Conservation (phyloP, 2,797 vertebrate genomes). For the Eurystomus glaucurus region DNA sequence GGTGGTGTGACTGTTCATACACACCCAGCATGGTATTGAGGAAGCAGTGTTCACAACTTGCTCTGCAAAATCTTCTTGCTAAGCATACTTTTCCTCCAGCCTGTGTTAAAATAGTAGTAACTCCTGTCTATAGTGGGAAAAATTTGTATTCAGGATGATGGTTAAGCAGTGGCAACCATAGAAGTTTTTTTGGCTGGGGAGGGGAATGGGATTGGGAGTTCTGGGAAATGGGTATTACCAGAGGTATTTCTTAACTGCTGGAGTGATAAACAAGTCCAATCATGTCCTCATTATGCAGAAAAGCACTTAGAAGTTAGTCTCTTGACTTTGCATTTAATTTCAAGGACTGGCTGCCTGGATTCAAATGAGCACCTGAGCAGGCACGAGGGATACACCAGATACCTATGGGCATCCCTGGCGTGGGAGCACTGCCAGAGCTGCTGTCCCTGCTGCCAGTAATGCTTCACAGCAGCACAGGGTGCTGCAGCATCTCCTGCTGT, state of each 20-base stretch:
- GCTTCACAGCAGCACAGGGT: not conserved
- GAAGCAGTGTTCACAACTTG: not conserved
- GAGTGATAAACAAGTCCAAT: conserved; percentile 7
- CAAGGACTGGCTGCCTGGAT: conserved; percentile 40
- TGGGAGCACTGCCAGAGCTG: not conserved
- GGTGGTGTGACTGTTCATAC: not conserved
- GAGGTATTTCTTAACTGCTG: not conserved
- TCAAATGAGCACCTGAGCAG: conserved; percentile 29
- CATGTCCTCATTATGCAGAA: conserved; percentile 15
- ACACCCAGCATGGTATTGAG: accelerated
- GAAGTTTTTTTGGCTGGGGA: not conserved
- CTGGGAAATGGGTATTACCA: not conserved
- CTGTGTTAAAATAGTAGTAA: not conserved
- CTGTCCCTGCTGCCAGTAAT: conserved; percentile 46
- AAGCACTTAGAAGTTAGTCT: conserved; percentile 1
- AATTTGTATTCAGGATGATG: not conserved
- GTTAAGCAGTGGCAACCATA: not conserved
- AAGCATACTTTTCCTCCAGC: not conserved
- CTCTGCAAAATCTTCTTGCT: not conserved
- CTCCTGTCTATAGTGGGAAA: not conserved
- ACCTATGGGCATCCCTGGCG: not conserved
- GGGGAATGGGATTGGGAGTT: not conserved
- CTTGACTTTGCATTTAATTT: conserved; percentile 53
- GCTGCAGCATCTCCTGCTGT: not conserved
- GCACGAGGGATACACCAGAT: not conserved